A percentile compares a stretch with the other conserved stretches of the same genome.
Conservation (phyloP, 35 echinoderm and acorn worm species). For the Heliocidaris erythrogramma region DNA sequence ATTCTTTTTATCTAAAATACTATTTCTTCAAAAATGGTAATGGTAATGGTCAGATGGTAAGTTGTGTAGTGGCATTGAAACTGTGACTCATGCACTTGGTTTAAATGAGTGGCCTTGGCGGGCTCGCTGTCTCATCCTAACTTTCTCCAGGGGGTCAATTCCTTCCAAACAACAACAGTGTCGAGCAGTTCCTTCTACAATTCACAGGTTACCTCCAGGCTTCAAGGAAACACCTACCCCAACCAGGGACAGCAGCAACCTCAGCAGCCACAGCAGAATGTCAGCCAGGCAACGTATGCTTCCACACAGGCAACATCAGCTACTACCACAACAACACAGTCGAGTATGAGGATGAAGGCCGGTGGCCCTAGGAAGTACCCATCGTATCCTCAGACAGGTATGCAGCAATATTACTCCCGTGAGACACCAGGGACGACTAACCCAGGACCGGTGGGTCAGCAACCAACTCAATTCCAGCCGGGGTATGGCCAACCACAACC, state of each 20-base stretch:
- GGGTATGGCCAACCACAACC: constrained; percentile 36
- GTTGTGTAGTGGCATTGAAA: not conserved
- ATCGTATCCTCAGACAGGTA: constrained; percentile 56
- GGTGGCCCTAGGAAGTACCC: constrained; percentile 63
- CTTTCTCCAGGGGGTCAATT: constrained; percentile 40
- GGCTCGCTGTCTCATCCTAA: constrained; percentile 27
- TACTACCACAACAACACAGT: constrained; percentile 8
- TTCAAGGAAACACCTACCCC: constrained; percentile 51
- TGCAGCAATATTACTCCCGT: constrained; percentile 75
- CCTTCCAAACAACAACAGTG: constrained; percentile 87
- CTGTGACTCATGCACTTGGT: not conserved
- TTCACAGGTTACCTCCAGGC: constrained; percentile 61
- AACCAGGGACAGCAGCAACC: constrained; percentile 49
- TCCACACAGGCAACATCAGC: constrained; percentile 14
- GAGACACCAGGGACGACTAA: not conserved
- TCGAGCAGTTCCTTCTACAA: constrained; percentile 92
- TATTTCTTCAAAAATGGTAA: not conserved
- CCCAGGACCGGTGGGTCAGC: not conserved
- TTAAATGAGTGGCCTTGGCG: not conserved
- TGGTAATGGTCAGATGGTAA: not conserved
- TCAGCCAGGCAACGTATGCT: not conserved
- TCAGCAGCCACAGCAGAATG: constrained; percentile 44
- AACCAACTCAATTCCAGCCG: not conserved
- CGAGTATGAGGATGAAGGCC: constrained; percentile 44
- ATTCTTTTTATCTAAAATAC: too few relatives aligned